Conservation (phyloP, 2,797 vertebrate species). For the Garrulus glandarius region DNA sequence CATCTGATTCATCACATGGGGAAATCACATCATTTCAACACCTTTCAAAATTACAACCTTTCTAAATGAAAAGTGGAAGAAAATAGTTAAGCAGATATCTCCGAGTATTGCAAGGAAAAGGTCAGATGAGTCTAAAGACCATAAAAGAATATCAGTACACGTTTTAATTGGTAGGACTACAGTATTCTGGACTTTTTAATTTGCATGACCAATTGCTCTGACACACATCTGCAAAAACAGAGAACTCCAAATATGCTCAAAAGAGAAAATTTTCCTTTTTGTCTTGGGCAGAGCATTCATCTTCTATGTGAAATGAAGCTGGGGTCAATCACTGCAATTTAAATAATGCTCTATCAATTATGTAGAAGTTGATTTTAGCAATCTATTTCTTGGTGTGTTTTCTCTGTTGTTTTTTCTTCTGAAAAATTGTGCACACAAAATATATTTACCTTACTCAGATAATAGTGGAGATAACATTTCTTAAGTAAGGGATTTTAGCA, state of each 20-base stretch:
- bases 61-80: neutral
- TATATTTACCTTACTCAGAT: neutral
- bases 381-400: neutral
- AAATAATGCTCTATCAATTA: neutral
- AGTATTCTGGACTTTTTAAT: neutral
- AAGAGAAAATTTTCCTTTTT: neutral
- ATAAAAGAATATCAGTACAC: neutral
- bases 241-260: neutral
- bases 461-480: neutral
- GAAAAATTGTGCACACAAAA: neutral
- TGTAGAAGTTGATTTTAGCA: neutral
- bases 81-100: neutral
- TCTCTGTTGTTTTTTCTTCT: neutral
- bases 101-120: neutral
- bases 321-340: neutral
- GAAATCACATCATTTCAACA: rapidly evolving
- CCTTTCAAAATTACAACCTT: neutral
- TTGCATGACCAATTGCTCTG: neutral
- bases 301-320: neutral
- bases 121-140: neutral
- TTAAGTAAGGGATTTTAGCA: neutral
- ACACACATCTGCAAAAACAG: neutral
- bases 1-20: neutral
- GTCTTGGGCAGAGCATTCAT: neutral
- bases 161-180: neutral